A percentile compares a stretch with the other conserved stretches of the same genome.
Conservation (phyloP, 1,140 invertebrate genomes). For the Globodera rostochiensis region DNA sequence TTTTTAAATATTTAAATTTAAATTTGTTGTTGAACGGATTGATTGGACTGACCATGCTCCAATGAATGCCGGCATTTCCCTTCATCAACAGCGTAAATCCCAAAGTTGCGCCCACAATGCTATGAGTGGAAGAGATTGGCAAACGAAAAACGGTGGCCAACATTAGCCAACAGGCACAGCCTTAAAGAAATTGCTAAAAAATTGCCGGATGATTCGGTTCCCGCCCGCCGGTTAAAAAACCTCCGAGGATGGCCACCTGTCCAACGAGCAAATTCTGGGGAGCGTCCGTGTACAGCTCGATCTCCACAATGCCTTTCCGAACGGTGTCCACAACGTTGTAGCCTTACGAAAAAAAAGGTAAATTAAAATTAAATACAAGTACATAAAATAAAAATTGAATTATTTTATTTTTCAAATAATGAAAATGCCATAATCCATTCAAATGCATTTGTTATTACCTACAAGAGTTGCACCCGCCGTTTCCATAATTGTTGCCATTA, state of each 20-base stretch:
- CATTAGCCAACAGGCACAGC: slow-evolving; percentile 77
- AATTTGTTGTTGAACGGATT: not conserved
- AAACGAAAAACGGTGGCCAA: slow-evolving; percentile 86
- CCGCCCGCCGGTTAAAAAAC: slow-evolving; percentile 77
- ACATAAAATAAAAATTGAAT: no score
- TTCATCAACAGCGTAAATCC: slow-evolving; percentile 88
- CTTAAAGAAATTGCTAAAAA: not conserved
- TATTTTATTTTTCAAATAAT: no score
- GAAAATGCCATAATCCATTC: no score
- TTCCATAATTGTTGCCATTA: slow-evolving; percentile 45
- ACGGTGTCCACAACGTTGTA: slow-evolving; percentile 51
- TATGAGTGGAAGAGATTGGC: slow-evolving; percentile 89
- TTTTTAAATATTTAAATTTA: no score
- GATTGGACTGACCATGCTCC: slow-evolving; percentile 69
- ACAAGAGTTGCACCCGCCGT: slow-evolving; percentile 67
- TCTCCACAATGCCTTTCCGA: slow-evolving; percentile 47
- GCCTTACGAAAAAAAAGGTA: slow-evolving; percentile 6
- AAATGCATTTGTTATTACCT: slow-evolving; percentile 45
- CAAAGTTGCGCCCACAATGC: slow-evolving; percentile 91
- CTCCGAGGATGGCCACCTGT: slow-evolving; percentile 66
- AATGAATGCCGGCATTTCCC: slow-evolving; percentile 81
- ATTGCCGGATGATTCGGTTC: slow-evolving; percentile 23
- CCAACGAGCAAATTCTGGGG: slow-evolving; percentile 58
- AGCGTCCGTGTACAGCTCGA: slow-evolving; percentile 40
- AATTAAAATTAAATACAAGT: not conserved